Evolutionary conservation across 2,113 vertebrate genomes (phyloP).

Genomic region (Erythrocercus mccallii): DNA sequence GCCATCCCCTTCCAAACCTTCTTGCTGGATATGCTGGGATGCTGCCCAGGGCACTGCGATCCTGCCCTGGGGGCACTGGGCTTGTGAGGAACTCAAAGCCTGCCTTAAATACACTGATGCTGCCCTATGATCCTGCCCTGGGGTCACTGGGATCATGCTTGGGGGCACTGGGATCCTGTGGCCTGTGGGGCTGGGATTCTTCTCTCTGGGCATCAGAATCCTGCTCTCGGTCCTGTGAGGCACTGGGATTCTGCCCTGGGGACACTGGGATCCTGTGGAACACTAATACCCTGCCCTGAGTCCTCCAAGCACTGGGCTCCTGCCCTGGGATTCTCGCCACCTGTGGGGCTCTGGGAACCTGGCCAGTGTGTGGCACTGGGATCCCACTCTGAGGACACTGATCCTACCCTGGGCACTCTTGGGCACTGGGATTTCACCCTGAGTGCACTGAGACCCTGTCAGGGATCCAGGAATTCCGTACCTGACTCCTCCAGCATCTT

Average conservation of each 20-base stretch:
- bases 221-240: background rate
- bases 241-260: background rate
- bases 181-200: background rate
- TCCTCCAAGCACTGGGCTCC: background rate
- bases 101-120: background rate
- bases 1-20: background rate
- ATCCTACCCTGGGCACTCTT: background rate
- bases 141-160: no score
- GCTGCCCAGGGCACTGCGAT: background rate
- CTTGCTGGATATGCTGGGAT: background rate
- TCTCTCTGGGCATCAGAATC: background rate
- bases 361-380: no score
- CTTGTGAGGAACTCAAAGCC: background rate
- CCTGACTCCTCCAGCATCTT: conserved; percentile 93
- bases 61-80: background rate
- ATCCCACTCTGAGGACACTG: background rate
- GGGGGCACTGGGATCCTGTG: background rate
- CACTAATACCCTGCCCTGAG: background rate
- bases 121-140: background rate
- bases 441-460: background rate
- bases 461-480: background rate
- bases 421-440: background rate
- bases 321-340: background rate
- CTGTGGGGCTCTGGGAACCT: background rate
- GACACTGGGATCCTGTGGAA: background rate